Conservation (phyloP, 2,113 vertebrate genomes). For the Cottus gobio region DNA sequence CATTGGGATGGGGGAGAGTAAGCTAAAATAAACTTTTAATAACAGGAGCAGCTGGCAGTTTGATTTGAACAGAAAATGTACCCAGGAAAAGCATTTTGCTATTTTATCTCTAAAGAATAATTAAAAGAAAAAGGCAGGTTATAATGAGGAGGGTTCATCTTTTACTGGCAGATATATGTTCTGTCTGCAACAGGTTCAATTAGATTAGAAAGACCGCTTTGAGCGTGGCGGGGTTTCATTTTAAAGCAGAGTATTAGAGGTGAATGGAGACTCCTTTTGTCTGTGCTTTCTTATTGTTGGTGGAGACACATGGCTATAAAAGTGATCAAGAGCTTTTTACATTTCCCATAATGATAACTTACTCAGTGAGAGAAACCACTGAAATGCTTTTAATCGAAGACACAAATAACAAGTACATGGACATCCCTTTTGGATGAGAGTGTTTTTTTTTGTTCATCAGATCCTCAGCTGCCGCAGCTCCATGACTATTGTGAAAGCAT, state of each 20-base stretch:
- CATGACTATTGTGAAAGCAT: not conserved
- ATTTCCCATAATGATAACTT: slow-evolving; percentile 35
- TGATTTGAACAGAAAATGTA: not conserved
- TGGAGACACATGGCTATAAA: slow-evolving; percentile 39
- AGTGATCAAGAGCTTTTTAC: slow-evolving; percentile 42
- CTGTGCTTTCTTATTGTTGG: slow-evolving; percentile 24
- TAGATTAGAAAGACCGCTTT: no score
- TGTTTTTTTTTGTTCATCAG: slow-evolving; percentile 28
- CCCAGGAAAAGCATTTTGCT: not conserved
- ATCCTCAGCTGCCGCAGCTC: not conserved
- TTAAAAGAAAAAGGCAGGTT: not conserved
- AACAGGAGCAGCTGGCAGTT: not conserved
- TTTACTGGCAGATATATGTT: not conserved
- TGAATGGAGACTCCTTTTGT: slow-evolving; percentile 34
- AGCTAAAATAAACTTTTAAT: not conserved
- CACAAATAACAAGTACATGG: slow-evolving; percentile 16
- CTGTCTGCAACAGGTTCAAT: not conserved
- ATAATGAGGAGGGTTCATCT: not conserved
- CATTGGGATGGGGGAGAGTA: not conserved
- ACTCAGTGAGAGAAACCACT: slow-evolving; percentile 27
- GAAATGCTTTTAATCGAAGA: slow-evolving; percentile 48
- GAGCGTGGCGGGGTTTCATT: not conserved
- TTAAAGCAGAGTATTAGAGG: not conserved
- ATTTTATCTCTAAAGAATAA: not conserved
- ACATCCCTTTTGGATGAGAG: slow-evolving; percentile 22